Base-by-base conservation (phyloP, 2,888 invertebrate species). In the Phaedon cochleariae region DNA sequence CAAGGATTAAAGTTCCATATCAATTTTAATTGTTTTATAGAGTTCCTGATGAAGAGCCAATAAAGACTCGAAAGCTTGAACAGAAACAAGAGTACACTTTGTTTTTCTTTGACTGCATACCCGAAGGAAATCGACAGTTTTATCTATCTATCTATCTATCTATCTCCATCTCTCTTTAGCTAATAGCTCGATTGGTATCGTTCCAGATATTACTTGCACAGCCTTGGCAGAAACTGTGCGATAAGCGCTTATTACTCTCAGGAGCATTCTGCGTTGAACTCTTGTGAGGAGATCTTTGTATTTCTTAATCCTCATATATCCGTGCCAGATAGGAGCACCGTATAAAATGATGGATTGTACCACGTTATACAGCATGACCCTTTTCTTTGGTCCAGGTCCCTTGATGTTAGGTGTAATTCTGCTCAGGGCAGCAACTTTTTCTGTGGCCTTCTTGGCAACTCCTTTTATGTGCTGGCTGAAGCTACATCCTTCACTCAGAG, bases 321-420 rank as follows among this genome's bases (percentile, higher is more conserved):
- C 37, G 1, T 26, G 9, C 67, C 69, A 71, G 4, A 70, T 53
- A 12, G 68, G 59, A 9, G 67, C 68, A 5, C 46, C 70, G 26
- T 71, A 72, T 29, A 70, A 45, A 12, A 71, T 17, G 17, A 55
- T 61, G 21, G 65, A 65, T 12, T 67, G 61, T 12, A 54, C 41
- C 4, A 65, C 65, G 15, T 52, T n/a, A 20, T 41, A 41, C 9
- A 41, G 17, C 41, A 41, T 41, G 4, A 41, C n/a, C 9, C 41
- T 26, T 7, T 26, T 26, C 26, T 5, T 3, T 5, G 3, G 26
- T 26, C 26, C 26, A 26, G 26, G 26, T 3, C 41, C 41, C 41
- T 10, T 41, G 4, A 41, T 17, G 9, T 41, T 17, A 41, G 41
- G 41, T 17, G 41, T 41, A 15, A 41, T 12, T 10, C 41, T 41